These are phyloP conservation scores for Apodemus sylvaticus DNA, from an alignment of 2,113 vertebrate genomes.

Conservation along the genomic window DNA sequence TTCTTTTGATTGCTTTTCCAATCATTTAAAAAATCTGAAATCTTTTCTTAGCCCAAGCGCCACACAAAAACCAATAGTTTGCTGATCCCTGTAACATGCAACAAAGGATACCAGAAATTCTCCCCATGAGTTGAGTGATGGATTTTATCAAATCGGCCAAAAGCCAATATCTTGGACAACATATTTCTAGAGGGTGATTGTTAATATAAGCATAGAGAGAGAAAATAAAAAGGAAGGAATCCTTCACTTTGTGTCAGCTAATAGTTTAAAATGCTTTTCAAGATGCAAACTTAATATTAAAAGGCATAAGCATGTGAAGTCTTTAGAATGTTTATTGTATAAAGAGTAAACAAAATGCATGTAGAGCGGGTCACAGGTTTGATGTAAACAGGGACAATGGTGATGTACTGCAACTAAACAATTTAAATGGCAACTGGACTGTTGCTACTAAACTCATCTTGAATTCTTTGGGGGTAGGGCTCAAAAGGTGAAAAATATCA, in stretches of 20 bases:
- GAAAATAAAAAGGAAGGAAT: slow-evolving; percentile 7
- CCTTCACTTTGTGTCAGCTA: slow-evolving; percentile 43
- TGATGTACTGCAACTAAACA: slow-evolving; percentile 45
- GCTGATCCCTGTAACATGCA: slow-evolving; percentile 29
- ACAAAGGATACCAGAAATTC: slow-evolving; percentile 51
- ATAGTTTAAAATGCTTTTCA: slow-evolving; percentile 57
- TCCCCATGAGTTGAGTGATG: background rate
- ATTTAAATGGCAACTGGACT: slow-evolving; percentile 40
- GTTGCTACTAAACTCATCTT: slow-evolving; percentile 52
- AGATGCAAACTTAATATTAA: slow-evolving; percentile 57
- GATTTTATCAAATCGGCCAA: slow-evolving; percentile 60
- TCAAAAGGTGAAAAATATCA: background rate
- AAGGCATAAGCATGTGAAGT: slow-evolving; percentile 61
- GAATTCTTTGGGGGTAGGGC: slow-evolving; percentile 17
- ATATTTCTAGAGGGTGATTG: background rate
- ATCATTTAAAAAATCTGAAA: slow-evolving; percentile 58
- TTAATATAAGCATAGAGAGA: background rate
- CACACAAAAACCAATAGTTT: slow-evolving; percentile 51
- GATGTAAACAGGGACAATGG: slow-evolving; percentile 69
- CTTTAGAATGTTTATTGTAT: slow-evolving; percentile 83
- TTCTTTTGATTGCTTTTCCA: slow-evolving; percentile 44
- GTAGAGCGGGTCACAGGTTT: slow-evolving; percentile 76
- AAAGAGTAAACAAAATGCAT: slow-evolving; percentile 90
- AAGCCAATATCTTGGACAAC: slow-evolving; percentile 34
- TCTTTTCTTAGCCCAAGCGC: slow-evolving; percentile 11